These are phyloP conservation scores for Centroberyx gerrardi DNA, from an alignment of 2,797 vertebrate genomes.

Conservation along the genomic window DNA sequence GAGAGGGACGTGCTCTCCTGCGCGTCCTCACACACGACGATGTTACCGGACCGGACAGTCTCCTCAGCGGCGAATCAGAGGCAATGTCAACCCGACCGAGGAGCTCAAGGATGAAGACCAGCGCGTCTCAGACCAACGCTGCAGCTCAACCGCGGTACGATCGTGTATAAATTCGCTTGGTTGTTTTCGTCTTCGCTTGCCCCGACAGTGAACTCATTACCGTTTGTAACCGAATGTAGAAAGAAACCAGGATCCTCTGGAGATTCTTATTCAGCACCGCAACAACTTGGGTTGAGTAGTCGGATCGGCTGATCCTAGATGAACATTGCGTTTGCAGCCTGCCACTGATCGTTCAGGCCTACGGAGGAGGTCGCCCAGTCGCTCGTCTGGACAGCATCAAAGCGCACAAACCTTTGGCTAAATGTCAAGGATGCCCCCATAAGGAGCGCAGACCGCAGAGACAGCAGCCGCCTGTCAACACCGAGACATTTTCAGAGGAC, in stretches of 20 bases:
- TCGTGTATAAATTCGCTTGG: constrained; percentile 26
- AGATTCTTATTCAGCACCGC: constrained; percentile 2
- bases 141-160: constrained; percentile 28
- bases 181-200: not conserved
- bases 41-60: constrained; percentile 46
- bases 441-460: constrained; percentile 25
- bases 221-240: constrained; percentile 40
- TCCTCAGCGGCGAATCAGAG: constrained; percentile 40
- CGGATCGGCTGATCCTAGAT: not conserved
- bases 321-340: constrained; percentile 3
- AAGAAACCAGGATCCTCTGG: not conserved
- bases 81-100: constrained; percentile 52
- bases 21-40: constrained; percentile 2
- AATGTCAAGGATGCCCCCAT: constrained; percentile 61
- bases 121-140: constrained; percentile 29
- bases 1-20: constrained; percentile 1
- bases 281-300: constrained; percentile 15
- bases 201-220: constrained; percentile 16
- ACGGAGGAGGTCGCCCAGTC: not conserved
- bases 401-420: constrained; percentile 45
- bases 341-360: constrained; percentile 40
- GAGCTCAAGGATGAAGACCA: constrained; percentile 37
- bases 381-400: constrained; percentile 18
- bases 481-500: constrained; percentile 13
- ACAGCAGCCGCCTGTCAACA: constrained; percentile 32